Evolutionary conservation across 2,113 vertebrate species (phyloP).

Genomic region (Calidris pygmaea): DNA sequence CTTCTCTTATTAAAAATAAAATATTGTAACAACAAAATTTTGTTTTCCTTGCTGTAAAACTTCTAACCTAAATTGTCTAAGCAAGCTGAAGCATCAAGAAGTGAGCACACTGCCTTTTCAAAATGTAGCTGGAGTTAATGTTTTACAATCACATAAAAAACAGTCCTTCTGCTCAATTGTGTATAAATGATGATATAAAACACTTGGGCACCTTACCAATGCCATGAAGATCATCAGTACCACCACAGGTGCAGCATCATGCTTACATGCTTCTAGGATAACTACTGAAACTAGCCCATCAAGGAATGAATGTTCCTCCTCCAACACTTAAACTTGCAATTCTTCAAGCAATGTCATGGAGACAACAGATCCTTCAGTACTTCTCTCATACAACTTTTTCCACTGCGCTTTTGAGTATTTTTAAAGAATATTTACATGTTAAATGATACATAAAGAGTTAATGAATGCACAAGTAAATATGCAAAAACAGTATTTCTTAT

Average conservation of each 20-base stretch:
- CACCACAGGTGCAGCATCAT: neutral
- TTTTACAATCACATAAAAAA: neutral
- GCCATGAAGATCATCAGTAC: neutral
- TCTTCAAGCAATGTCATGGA: neutral
- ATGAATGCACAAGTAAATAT: neutral
- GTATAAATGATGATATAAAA: neutral
- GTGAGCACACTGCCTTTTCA: neutral
- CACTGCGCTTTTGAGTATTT: neutral
- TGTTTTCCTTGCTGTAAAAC: neutral
- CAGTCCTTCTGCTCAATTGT: neutral
- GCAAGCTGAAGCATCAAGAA: neutral
- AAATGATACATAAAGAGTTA: neutral
- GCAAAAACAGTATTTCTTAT: neutral
- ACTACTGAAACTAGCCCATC: neutral
- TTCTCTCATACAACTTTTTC: neutral
- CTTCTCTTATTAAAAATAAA: neutral
- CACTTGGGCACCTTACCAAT: neutral
- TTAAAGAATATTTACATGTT: neutral
- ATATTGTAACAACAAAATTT: neutral
- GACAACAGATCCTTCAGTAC: neutral
- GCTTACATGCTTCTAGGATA: neutral
- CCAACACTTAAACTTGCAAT: neutral
- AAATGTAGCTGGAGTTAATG: neutral
- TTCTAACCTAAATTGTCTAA: neutral
- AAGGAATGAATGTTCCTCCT: neutral